Evolutionary conservation across 2,888 invertebrate genomes (phyloP).

Genomic region (Cerastis rubricosa): DNA sequence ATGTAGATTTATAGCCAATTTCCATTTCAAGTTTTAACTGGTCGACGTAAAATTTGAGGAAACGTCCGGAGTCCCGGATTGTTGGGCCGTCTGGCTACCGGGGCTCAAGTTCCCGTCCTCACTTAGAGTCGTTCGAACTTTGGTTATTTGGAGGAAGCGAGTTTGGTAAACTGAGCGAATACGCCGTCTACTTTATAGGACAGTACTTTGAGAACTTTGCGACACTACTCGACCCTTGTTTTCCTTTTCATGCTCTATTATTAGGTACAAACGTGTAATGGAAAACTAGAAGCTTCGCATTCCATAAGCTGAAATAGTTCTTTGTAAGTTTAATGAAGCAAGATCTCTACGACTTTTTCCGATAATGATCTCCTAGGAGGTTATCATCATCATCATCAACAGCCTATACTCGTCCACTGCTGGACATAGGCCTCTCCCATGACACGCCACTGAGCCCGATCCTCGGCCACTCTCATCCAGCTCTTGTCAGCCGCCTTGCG

Average conservation of each 20-base stretch:
- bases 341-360: constrained; percentile 10
- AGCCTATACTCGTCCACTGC: too few species aligned
- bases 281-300: constrained; percentile 13
- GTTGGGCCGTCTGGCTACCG: neutral
- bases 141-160: constrained; percentile 46
- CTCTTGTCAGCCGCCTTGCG: too few species aligned
- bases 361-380: neutral
- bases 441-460: too few species aligned
- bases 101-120: constrained; percentile 14
- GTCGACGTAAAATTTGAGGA: constrained; percentile 33
- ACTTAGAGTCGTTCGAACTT: constrained; percentile 51
- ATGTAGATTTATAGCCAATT: constrained; percentile 53
- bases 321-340: constrained; percentile 5
- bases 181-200: constrained; percentile 37
- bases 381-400: too few species aligned
- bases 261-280: constrained; percentile 11
- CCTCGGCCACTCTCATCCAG: too few species aligned
- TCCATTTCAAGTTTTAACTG: constrained; percentile 48
- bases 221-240: constrained; percentile 40
- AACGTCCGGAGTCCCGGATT: neutral
- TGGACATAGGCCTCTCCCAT: too few species aligned
- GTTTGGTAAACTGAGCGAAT: constrained; percentile 46
- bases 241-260: constrained; percentile 28
- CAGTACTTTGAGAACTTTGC: constrained; percentile 38
- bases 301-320: neutral